These are phyloP conservation scores for Idaea straminata DNA, from an alignment of 2,888 invertebrate species.

Conservation along the genomic window DNA sequence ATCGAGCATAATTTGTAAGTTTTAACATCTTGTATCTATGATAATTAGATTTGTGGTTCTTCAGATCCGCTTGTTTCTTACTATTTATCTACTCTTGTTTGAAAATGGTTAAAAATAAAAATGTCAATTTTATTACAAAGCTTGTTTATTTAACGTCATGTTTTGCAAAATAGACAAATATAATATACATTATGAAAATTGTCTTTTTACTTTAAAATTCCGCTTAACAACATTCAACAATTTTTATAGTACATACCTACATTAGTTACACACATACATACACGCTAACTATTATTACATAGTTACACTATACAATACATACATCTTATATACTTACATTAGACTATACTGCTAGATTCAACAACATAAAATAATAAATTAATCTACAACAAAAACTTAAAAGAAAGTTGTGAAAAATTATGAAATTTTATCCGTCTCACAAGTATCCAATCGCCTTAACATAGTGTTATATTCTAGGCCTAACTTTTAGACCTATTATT, in stretches of 20 bases:
- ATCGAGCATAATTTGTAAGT: no score
- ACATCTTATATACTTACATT: slow-evolving; percentile 16
- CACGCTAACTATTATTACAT: slow-evolving; percentile 35
- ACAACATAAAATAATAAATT: slow-evolving; percentile 5
- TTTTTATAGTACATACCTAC: slow-evolving; percentile 47
- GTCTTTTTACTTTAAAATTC: slow-evolving; percentile 72
- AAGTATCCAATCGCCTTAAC: neutral
- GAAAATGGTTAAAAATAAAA: slow-evolving; percentile 7
- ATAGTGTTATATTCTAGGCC: neutral
- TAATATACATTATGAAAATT: slow-evolving; percentile 73
- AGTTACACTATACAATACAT: slow-evolving; percentile 29
- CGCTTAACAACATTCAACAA: slow-evolving; percentile 75
- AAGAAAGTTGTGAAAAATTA: neutral
- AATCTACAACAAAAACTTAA: neutral
- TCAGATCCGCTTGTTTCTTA: no score
- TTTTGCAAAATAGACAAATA: slow-evolving; percentile 80
- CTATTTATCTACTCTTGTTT: no score
- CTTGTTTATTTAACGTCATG: slow-evolving; percentile 79
- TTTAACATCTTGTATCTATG: no score
- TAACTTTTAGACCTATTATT: neutral
- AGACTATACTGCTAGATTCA: neutral
- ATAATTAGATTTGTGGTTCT: no score
- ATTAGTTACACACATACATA: slow-evolving; percentile 57
- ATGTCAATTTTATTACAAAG: slow-evolving; percentile 60
- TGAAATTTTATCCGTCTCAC: neutral